Conservation (phyloP, 1,140 invertebrate genomes). For the Aphaenogaster rudis region DNA sequence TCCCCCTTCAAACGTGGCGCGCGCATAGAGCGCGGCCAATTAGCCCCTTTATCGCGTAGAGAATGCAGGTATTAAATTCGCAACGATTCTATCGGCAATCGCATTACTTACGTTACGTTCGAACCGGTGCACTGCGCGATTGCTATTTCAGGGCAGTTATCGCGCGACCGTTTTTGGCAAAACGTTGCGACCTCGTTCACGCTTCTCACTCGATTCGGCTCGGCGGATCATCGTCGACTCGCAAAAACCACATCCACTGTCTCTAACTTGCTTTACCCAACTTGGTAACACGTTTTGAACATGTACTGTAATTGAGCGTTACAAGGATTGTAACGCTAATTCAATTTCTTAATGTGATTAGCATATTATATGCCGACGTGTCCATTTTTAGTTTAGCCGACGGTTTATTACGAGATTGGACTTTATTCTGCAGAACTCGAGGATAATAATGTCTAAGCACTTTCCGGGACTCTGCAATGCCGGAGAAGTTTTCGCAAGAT, state of each 20-base stretch:
- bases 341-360: neutral
- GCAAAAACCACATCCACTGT: slow-evolving; percentile 18
- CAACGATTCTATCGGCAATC: slow-evolving; percentile 53
- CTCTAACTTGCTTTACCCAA: neutral
- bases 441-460: slow-evolving; percentile 31
- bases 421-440: neutral
- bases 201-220: slow-evolving; percentile 6
- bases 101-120: slow-evolving; percentile 27
- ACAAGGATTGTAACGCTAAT: neutral
- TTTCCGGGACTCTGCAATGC: neutral
- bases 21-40: slow-evolving; percentile 29
- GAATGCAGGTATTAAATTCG: slow-evolving; percentile 35
- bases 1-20: neutral
- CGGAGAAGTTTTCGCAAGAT: slow-evolving; percentile 31
- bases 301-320: neutral
- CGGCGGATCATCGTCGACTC: neutral
- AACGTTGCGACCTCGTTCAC: slow-evolving; percentile 37
- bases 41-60: slow-evolving; percentile 28
- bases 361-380: neutral
- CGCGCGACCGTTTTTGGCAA: slow-evolving; percentile 21
- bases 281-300: neutral
- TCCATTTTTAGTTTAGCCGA: neutral
- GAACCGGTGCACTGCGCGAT: neutral
- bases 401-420: neutral
- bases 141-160: slow-evolving; percentile 24